A percentile compares a stretch with the other conserved stretches of the same genome.
Evolutionary conservation across 1,140 invertebrate genomes (phyloP).

Genomic region (Pseudobourletiella spinata): DNA sequence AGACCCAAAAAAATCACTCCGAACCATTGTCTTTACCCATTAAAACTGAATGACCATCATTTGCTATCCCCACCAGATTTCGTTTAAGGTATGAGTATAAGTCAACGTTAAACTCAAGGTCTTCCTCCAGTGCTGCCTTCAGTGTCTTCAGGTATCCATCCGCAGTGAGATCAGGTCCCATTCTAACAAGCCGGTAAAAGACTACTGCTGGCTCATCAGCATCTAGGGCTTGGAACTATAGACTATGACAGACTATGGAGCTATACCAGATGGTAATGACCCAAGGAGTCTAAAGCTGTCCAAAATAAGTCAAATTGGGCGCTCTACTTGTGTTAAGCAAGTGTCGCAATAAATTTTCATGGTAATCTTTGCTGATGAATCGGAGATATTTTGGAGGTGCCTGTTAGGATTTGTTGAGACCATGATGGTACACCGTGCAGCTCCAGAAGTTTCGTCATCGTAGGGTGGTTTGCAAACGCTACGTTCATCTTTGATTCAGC

Average conservation of each 20-base stretch:
- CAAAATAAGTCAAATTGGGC: constrained; percentile 2
- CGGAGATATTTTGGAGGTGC: not conserved
- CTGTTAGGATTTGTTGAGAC: not conserved
- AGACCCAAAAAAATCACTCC: too few relatives aligned
- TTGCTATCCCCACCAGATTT: too few relatives aligned
- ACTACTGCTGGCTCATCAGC: not conserved
- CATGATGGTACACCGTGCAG: not conserved
- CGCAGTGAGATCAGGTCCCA: constrained; percentile 3
- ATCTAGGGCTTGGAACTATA: constrained; percentile 12
- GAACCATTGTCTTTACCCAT: too few relatives aligned
- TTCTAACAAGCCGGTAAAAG: not conserved
- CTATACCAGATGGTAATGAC: constrained; percentile 1
- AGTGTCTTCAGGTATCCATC: not conserved
- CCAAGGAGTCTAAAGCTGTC: constrained; percentile 1
- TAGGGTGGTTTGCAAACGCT: not conserved
- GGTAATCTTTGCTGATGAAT: not conserved
- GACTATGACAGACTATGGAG: too few relatives aligned
- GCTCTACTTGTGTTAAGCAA: not conserved
- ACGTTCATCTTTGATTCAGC: not conserved
- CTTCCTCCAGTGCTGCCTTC: not conserved
- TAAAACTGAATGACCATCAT: too few relatives aligned
- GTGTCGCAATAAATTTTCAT: not conserved
- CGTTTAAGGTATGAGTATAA: too few relatives aligned
- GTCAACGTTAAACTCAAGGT: too few relatives aligned
- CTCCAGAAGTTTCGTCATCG: not conserved